These are phyloP conservation scores for Philaenus spumarius DNA, from an alignment of 1,140 invertebrate genomes.

Conservation along the genomic window DNA sequence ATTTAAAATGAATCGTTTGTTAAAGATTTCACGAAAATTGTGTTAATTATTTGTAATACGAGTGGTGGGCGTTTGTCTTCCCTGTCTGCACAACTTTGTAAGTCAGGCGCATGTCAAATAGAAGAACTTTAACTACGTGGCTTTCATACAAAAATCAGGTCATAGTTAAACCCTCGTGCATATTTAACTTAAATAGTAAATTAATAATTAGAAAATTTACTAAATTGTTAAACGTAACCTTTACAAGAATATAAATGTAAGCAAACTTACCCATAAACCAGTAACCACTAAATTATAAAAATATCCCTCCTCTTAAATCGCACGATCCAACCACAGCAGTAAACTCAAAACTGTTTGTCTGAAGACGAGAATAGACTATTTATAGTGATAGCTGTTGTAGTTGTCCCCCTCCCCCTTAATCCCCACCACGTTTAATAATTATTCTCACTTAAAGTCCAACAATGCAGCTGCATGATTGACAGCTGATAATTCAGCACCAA, in stretches of 20 bases:
- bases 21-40: too few species aligned
- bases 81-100: too few species aligned
- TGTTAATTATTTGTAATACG: too few species aligned
- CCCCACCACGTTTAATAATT: slow-evolving; percentile 10
- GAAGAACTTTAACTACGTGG: too few species aligned
- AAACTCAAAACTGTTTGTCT: background rate
- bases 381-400: background rate
- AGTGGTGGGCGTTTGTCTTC: too few species aligned
- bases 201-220: background rate
- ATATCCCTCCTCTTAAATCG: background rate
- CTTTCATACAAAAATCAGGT: too few species aligned
- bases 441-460: slow-evolving; percentile 12
- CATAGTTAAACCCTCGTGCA: too few species aligned
- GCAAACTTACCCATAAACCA: slow-evolving; percentile 16
- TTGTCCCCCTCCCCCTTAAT: background rate
- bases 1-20: too few species aligned
- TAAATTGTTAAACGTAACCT: too few species aligned
- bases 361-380: background rate
- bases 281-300: slow-evolving; percentile 5
- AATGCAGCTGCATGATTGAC: slow-evolving; percentile 9
- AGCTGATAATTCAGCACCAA: background rate
- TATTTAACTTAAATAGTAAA: background rate
- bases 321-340: background rate
- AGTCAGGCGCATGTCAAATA: background rate
- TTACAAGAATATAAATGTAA: too few species aligned